A percentile compares a stretch with the other conserved stretches of the same genome.
Evolutionary conservation across 1,140 invertebrate genomes (phyloP).

Genomic region (Triops cancriformis): DNA sequence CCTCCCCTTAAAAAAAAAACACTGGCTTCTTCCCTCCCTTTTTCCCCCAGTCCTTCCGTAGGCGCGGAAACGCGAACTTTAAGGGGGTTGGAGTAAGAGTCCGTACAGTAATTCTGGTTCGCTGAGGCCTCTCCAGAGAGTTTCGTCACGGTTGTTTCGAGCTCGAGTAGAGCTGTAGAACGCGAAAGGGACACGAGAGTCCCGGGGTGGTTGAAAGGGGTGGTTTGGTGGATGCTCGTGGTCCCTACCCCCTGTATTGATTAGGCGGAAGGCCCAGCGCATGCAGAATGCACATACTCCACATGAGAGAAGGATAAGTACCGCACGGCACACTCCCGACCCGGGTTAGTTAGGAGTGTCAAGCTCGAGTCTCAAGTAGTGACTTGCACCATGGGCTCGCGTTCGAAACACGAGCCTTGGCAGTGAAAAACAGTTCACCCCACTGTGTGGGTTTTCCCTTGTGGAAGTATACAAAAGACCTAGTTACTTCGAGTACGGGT

Average conservation of each 20-base stretch:
- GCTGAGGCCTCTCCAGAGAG: background rate
- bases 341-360: slow-evolving; percentile 5
- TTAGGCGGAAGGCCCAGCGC: background rate
- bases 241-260: slow-evolving; percentile 1
- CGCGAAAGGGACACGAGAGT: background rate
- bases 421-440: too few species aligned
- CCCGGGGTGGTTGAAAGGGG: background rate
- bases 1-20: background rate
- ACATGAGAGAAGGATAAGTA: background rate
- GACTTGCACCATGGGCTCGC: background rate
- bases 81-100: background rate
- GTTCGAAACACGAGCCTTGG: background rate
- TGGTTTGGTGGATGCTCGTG: background rate
- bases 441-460: too few species aligned
- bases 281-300: slow-evolving; percentile 3
- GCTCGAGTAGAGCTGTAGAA: slow-evolving; percentile 8
- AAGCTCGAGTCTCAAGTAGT: slow-evolving; percentile 5
- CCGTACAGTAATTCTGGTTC: background rate
- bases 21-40: background rate
- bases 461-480: too few species aligned
- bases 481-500: too few species aligned
- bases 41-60: background rate
- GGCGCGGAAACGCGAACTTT: background rate
- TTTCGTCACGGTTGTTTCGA: slow-evolving; percentile 10
- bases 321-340: background rate